These are phyloP conservation scores for Nannobrachium achirus DNA, from an alignment of 2,113 vertebrate genomes.

Conservation along the genomic window DNA sequence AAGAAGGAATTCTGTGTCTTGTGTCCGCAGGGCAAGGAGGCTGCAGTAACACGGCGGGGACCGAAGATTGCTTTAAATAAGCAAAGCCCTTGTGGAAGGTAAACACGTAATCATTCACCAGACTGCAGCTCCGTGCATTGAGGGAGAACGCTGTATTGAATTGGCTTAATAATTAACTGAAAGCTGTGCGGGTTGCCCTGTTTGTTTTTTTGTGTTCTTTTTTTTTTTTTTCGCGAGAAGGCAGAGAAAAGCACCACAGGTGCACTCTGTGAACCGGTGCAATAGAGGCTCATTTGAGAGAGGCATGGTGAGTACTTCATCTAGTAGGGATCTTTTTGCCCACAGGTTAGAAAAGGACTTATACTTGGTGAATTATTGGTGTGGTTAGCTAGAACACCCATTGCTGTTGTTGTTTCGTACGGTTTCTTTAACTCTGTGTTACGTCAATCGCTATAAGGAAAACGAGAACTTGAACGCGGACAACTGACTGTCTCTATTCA, in stretches of 20 bases:
- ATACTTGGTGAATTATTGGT: not conserved
- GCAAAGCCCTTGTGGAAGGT: conserved; percentile 88
- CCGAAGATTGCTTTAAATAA: conserved; percentile 91
- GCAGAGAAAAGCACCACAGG: conserved; percentile 19
- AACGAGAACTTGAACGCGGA: not conserved
- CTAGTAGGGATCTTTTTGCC: not conserved
- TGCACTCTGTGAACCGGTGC: conserved; percentile 25
- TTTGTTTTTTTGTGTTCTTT: conserved; percentile 59
- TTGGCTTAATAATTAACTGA: conserved; percentile 71
- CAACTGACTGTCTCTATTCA: not conserved
- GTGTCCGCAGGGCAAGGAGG: conserved; percentile 89
- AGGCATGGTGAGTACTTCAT: conserved; percentile 13
- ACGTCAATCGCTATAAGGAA: not conserved
- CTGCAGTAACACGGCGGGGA: conserved; percentile 86
- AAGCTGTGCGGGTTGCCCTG: conserved; percentile 47
- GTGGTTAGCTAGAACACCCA: not conserved
- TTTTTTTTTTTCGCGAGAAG: conserved; percentile 48
- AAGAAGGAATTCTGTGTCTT: conserved; percentile 77
- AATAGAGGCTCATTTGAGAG: conserved; percentile 25
- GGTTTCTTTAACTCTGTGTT: not conserved
- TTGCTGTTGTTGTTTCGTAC: not conserved
- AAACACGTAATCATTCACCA: conserved; percentile 79
- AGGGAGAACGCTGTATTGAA: conserved; percentile 50
- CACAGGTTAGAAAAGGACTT: not conserved
- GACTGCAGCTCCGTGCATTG: conserved; percentile 41